phyloP scores from a whole-genome alignment of 2,888 invertebrate species.

The Phortica okadai region DNA sequence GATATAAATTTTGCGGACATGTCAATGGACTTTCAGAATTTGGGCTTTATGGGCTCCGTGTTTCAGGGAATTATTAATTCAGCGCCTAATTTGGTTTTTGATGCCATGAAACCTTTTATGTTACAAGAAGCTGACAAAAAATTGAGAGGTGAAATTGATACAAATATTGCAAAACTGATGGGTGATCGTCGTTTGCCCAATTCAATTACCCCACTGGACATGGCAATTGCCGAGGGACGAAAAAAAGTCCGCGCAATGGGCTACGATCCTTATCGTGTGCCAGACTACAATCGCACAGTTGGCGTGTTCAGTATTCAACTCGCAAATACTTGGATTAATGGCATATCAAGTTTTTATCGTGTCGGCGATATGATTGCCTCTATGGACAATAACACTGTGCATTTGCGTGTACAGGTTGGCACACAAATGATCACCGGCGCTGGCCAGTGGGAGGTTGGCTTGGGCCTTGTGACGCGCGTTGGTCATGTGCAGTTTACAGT shows the following conservation, averaged over 20 bases:
- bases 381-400: conserved; percentile 84
- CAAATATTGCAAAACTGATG: conserved; percentile 83
- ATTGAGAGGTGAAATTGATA: conserved; percentile 85
- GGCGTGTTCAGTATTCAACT: conserved; percentile 84
- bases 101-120: conserved; percentile 90
- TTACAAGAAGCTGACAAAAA: conserved; percentile 87
- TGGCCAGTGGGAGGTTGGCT: conserved; percentile 87
- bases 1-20: conserved; percentile 87
- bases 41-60: conserved; percentile 84
- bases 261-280: conserved; percentile 86
- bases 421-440: conserved; percentile 87
- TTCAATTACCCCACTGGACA: conserved; percentile 90
- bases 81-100: conserved; percentile 88
- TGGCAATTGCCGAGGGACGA: conserved; percentile 86
- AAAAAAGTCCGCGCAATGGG: conserved; percentile 81
- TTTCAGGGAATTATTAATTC: conserved; percentile 88
- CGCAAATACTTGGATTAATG: conserved; percentile 86
- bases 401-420: conserved; percentile 82
- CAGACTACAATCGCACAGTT: conserved; percentile 84
- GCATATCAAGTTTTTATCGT: conserved; percentile 88
- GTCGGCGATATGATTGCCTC: conserved; percentile 86
- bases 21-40: conserved; percentile 88
- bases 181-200: conserved; percentile 86
- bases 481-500: conserved; percentile 87
- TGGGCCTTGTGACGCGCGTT: conserved; percentile 82